Evolutionary conservation across 2,888 invertebrate genomes (phyloP), one percentile per base, ranked within the genome.

Genomic region (Ophion slaviceki): DNA sequence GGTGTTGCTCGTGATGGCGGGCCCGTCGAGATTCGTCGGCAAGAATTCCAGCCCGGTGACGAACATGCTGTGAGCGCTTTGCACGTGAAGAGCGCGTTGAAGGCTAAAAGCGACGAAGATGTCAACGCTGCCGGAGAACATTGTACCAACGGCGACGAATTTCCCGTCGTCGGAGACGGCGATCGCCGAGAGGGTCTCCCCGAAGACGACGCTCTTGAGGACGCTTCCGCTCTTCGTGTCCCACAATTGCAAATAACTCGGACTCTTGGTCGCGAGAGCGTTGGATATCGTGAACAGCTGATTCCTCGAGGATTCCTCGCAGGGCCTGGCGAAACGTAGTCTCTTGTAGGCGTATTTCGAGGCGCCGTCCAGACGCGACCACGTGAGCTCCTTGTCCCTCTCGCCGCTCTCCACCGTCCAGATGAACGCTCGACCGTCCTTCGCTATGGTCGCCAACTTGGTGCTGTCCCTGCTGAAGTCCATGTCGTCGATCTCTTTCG

Each of bases 31-130:
- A 90, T 95, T 95, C 14, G 95, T 95, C 45, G 98, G 98, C 90
- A 99, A 95, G 95, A 99, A 99, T 95, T 98, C 97, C 89, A 99
- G 95, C 14, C 99, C 99, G 76, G 99, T 99, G 87, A 99, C 98
- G 95, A 99, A 99, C 96, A 99, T 98, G 91, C 97, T 97, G 95
- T 99, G 99, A 86, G 98, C 98, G 92, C 96, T 96, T 88, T 96
- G 95, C 93, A 99, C 96, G 94, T 97, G 97, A 90, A 98, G 95
- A 87, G 98, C 96, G 90, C 96, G 96, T 97, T 98, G 98, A 91
- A 99, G 95, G 94, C 98, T 99, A 94, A 98, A 99, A 68, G 98
- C 97, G 88, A 98, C 96, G 92, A 98, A 98, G 89, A 99, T 97
- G 88, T 97, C 96, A 17, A 99, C 97, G 90, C 97, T 97, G 71